Conservation (phyloP, 2,888 invertebrate species). For the Zygaena filipendulae region DNA sequence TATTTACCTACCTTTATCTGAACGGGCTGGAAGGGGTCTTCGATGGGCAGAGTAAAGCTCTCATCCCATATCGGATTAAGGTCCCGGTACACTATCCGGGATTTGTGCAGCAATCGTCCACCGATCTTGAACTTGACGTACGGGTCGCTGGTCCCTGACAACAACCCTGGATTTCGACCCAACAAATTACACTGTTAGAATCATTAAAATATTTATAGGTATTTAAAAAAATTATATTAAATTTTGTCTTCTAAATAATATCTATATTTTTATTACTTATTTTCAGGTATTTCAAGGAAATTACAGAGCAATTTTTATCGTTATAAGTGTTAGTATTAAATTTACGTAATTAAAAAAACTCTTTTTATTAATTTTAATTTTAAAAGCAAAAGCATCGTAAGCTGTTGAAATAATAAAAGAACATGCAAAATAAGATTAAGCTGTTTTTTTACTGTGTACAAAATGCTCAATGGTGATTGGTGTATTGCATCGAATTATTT, state of each 20-base stretch:
- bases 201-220: conserved; percentile 43
- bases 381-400: no score
- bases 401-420: no score
- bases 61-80: conserved; percentile 99
- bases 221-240: conserved; percentile 27
- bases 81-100: conserved; percentile 92
- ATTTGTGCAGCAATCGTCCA: conserved; percentile 90
- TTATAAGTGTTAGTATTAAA: no score
- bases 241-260: conserved; percentile 3
- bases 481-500: no score
- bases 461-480: no score
- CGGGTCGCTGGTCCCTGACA: conserved; percentile 94
- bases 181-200: conserved; percentile 48
- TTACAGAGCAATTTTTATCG: no score
- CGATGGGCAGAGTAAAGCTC: conserved; percentile 90
- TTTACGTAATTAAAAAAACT: no score
- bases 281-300: no score
- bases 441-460: no score
- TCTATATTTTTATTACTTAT: conserved; percentile 5
- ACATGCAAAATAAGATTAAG: no score
- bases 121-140: conserved; percentile 96
- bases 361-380: no score
- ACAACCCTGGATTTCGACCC: conserved; percentile 60
- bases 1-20: conserved; percentile 77
- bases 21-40: conserved; percentile 89